phyloP scores from a whole-genome alignment of 2,888 invertebrate genomes.

The Branchellion lobata region DNA sequence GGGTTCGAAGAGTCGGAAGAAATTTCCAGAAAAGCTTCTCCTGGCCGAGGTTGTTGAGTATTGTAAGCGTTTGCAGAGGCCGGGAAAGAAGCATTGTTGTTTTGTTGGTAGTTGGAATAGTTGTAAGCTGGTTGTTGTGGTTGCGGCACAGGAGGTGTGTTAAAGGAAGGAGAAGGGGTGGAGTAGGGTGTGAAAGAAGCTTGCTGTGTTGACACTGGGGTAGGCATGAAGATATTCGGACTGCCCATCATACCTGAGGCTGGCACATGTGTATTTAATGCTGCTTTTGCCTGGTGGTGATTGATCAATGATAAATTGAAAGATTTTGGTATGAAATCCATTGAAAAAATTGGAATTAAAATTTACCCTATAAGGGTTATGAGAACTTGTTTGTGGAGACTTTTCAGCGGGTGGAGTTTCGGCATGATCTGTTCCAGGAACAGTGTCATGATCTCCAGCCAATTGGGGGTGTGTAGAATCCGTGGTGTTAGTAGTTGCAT shows the following conservation, averaged over 20 bases:
- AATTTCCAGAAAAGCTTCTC: conserved; percentile 29
- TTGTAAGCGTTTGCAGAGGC: conserved; percentile 2
- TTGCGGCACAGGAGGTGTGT: not conserved
- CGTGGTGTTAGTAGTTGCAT: conserved; percentile 11
- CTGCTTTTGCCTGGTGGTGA: conserved; percentile 13
- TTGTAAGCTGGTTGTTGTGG: not conserved
- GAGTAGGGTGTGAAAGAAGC: not conserved
- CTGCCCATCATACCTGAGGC: conserved; percentile 15
- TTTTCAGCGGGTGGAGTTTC: not conserved
- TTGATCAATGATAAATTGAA: not conserved
- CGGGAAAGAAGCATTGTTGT: not conserved
- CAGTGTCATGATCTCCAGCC: not conserved
- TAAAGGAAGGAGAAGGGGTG: not conserved
- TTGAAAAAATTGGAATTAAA: no score
- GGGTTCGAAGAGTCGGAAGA: not conserved
- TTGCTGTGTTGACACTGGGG: not conserved
- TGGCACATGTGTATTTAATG: not conserved
- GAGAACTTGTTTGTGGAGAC: not conserved
- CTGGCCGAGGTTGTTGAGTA: not conserved
- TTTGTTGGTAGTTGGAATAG: not conserved
- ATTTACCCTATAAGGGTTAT: conserved; percentile 6
- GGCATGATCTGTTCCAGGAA: not conserved
- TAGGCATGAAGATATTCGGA: conserved; percentile 26
- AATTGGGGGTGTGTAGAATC: not conserved
- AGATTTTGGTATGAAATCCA: not conserved